These are phyloP conservation scores for Urocitellus parryii DNA, from an alignment of 2,113 vertebrate species.

Conservation along the genomic window DNA sequence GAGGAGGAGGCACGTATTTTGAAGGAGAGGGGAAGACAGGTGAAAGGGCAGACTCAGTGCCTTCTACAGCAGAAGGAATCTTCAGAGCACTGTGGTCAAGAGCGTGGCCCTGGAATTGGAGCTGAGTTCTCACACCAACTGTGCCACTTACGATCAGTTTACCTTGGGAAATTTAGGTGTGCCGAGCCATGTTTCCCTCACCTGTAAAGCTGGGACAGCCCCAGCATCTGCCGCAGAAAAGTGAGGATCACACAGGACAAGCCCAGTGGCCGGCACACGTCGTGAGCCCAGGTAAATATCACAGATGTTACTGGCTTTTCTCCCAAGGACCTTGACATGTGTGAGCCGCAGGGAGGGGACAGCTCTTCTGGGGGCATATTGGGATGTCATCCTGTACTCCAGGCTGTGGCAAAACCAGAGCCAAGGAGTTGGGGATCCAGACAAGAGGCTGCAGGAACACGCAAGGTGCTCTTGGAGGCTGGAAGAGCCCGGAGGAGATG, in stretches of 20 bases:
- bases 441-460: neutral
- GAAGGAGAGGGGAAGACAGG: neutral
- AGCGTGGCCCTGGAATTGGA: neutral
- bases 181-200: neutral
- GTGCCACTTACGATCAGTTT: neutral
- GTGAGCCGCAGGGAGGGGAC: too few species aligned
- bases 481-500: neutral
- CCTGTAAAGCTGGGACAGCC: neutral
- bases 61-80: neutral
- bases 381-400: neutral
- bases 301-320: neutral
- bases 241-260: neutral
- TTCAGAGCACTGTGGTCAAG: neutral
- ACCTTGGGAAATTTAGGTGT: neutral
- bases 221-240: neutral
- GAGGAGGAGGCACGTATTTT: neutral
- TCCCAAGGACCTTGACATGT: slow-evolving; percentile 25
- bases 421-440: neutral
- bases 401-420: neutral
- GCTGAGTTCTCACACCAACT: neutral
- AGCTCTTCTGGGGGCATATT: too few species aligned
- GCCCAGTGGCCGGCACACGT: neutral
- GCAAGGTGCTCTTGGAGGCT: accelerated
- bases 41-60: neutral
- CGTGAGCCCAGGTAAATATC: neutral